Evolutionary conservation across 2,888 invertebrate species (phyloP), one percentile per base, ranked within the genome.

Genomic region (Eudemis profundana): DNA sequence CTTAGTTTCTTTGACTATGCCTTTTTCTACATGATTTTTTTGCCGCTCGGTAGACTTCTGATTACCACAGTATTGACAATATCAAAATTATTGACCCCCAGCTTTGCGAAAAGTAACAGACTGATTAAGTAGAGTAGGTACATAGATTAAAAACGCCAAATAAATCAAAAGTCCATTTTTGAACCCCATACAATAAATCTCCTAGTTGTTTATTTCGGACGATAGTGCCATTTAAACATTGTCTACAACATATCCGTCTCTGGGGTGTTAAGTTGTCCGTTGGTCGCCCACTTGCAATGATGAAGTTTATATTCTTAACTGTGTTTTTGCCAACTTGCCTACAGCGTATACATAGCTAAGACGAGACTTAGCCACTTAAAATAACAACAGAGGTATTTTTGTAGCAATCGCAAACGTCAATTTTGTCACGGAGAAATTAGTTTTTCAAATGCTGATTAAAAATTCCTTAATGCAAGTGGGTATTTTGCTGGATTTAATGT

Each of bases 401-500:
- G 33, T 33, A 10, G 7, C 8, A 33, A 33, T 33, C 7, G 8
- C 10, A 33, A 5, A 8, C 8, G 8, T 33, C 33, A n/a, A n/a
- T 8, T 1, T 33, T 33, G 12, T 10, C 33, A 8, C 1, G 33
- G 8, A 8, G 2, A 8, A 8, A 12, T 33, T 3, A 33, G 33
- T 33, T 33, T 33, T 33, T 10, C 5, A 33, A 4, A 1, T 10
- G 8, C 33, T 33, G 33, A 8, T 8, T 33, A 8, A 8, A n/a
- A 8, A 33, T 33, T 33, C 33, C 8, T 33, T 33, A 1, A 3
- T n/a, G 27, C 21, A 21, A 40, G 23, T 27, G 15, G 36, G 36
- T 47, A 15, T 47, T 33, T 21, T 21, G 36, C 21, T 19, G 33
- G 59, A 46, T 57, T 46, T 23, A 47, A 15, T 59, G 47, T 36